Base-by-base conservation (phyloP, 2,113 vertebrate genomes). In the Cyphomyrus plagiostoma region DNA sequence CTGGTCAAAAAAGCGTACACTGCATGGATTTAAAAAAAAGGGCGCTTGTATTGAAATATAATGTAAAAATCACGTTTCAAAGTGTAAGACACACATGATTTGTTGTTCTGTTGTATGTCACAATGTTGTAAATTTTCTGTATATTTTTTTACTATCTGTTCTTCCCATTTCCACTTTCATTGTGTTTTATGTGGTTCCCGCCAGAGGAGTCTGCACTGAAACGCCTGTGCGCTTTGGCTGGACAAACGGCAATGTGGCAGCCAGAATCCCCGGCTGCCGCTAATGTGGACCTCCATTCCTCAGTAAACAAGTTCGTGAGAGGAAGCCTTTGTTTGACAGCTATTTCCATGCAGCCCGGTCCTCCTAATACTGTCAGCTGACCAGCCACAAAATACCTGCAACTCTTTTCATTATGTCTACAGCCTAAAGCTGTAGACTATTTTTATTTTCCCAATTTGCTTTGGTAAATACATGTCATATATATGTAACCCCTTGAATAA, bases 281-380 rank as follows among this genome's bases (percentile, higher is more conserved):
- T 94, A 89, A 92, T 91, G 93, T 94, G 93, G 93, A 94, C 94
- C 94, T 94, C 91, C 91, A 92, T 90, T 90, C 90, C 86, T 91
- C 90, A 91, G 92, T 94, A 94, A 94, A 93, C 92, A 93, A 91
- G 58, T 89, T 90, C 58, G 45, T 94, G 90, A 95, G 92, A 95
- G 92, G 91, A 85, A 85, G 90, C 92, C 93, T 90, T 95, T 95
- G 95, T 95, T 95, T 93, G 46, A 77, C 46, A 80, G 91, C 86
- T 91, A 91, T 91, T 77, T 50, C 56, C 35, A 49, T 90, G 45
- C 52, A 90, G 89, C 89, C 86, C 49, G 58, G 26, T 89, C 87
- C 83, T 39, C 87, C 53, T 94, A 92, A 95, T 94, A 86, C 92
- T 91, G 88, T 82, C 89, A 48, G 88, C 91, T 90, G 86, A 89